These are phyloP conservation scores for Trachythela sp. DNA, from an alignment of 64 coral and sea anemone species.

Conservation along the genomic window DNA sequence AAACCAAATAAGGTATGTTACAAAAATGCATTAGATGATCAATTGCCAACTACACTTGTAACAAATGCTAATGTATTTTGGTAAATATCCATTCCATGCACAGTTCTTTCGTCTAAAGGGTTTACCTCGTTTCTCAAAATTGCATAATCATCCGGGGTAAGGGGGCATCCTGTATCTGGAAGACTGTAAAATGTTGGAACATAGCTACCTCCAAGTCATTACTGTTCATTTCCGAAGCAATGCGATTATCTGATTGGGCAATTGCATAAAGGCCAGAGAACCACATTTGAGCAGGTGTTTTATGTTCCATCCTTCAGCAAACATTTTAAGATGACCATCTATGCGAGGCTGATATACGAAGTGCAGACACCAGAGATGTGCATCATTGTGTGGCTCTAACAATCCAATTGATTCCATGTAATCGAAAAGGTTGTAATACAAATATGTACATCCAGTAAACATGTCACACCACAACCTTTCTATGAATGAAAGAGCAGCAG, in stretches of 20 bases:
- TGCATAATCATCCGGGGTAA: not conserved
- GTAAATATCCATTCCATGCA: conserved; percentile 48
- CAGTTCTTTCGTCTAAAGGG: conserved; percentile 31
- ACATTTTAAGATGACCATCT: conserved; percentile 27
- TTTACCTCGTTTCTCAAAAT: conserved; percentile 24
- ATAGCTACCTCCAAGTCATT: conserved; percentile 32
- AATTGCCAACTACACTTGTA: not conserved
- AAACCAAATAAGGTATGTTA: not conserved
- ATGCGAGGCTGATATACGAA: conserved; percentile 48
- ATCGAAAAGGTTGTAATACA: conserved; percentile 59
- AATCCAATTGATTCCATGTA: conserved; percentile 44
- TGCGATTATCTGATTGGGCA: conserved; percentile 42
- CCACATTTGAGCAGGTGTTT: conserved; percentile 45
- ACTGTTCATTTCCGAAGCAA: conserved; percentile 33
- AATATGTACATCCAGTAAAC: conserved; percentile 41
- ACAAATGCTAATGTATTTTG: conserved; percentile 32
- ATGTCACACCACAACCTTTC: conserved; percentile 42
- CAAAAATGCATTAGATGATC: not conserved
- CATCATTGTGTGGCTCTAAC: conserved; percentile 39
- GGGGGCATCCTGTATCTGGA: conserved; percentile 24
- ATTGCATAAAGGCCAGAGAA: conserved; percentile 40
- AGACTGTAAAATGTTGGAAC: not conserved
- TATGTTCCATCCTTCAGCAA: conserved; percentile 46
- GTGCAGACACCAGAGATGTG: conserved; percentile 47
- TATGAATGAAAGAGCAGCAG: not conserved